A percentile compares a stretch with the other conserved stretches of the same genome.
phyloP scores from a whole-genome alignment of 2,113 vertebrate genomes.

The Coracopsis vasa region DNA sequence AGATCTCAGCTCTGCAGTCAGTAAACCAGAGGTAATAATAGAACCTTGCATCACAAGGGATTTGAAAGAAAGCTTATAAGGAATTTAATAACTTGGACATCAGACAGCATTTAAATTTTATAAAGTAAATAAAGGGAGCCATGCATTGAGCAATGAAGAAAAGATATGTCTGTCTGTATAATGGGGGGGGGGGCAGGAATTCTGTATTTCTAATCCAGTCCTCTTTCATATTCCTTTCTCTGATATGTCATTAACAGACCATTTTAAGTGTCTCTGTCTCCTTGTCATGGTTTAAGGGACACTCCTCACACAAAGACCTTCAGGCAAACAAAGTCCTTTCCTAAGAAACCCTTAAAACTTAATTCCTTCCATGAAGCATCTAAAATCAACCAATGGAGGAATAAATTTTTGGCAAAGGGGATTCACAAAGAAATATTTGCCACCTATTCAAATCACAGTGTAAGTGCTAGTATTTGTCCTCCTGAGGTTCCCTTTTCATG shows the following conservation, averaged over 20 bases:
- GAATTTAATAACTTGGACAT: slow-evolving; percentile 29
- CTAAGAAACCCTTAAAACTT: background rate
- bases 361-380: background rate
- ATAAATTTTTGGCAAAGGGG: background rate
- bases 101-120: background rate
- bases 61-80: slow-evolving; percentile 3
- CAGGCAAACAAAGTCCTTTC: background rate
- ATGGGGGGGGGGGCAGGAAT: too few species aligned
- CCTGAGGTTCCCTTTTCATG: background rate
- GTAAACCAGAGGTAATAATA: slow-evolving; percentile 23
- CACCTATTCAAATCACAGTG: background rate
- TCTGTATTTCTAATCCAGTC: background rate
- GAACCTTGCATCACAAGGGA: slow-evolving; percentile 9
- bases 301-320: background rate
- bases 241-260: background rate
- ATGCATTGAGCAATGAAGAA: background rate
- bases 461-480: background rate
- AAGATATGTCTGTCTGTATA: background rate
- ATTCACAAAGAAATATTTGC: background rate
- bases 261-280: background rate
- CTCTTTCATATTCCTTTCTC: background rate
- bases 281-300: too few species aligned
- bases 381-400: background rate
- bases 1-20: background rate
- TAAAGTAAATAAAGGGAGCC: background rate